Evolutionary conservation across 1,140 invertebrate species (phyloP).

Genomic region (Drosophila teissieri): DNA sequence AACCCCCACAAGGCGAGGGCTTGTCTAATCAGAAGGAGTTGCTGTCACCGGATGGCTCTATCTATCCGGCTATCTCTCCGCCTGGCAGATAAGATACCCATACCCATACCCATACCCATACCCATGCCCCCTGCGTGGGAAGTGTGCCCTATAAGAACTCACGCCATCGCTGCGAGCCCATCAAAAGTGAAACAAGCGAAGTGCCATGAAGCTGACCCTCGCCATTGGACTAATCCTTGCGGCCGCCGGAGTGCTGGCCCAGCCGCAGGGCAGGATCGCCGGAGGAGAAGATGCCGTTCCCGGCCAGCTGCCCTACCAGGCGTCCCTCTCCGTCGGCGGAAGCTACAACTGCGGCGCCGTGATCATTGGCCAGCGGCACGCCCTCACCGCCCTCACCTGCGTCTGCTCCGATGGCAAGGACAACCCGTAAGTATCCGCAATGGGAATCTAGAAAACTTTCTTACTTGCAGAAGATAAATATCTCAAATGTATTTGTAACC

Average conservation of each 20-base stretch:
- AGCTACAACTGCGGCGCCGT: constrained; percentile 71
- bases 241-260: neutral
- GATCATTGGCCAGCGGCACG: constrained; percentile 61
- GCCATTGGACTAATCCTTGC: constrained; percentile 35
- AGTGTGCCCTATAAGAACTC: constrained; percentile 21
- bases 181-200: neutral
- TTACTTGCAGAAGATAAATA: no score
- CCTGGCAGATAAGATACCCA: constrained; percentile 27
- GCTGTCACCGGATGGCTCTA: constrained; percentile 46
- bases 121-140: neutral
- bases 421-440: constrained; percentile 39
- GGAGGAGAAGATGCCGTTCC: constrained; percentile 65
- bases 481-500: no score
- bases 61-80: constrained; percentile 24
- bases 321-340: constrained; percentile 65
- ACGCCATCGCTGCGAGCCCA: constrained; percentile 20
- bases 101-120: neutral
- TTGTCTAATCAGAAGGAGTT: constrained; percentile 41
- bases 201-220: constrained; percentile 45
- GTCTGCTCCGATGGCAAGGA: constrained; percentile 72
- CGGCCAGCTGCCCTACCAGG: constrained; percentile 77
- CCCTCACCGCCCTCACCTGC: constrained; percentile 68
- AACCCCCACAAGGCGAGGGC: constrained; percentile 10
- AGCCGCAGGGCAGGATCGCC: constrained; percentile 55
- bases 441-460: no score